These are phyloP conservation scores for Hesperophylax magnus DNA, from an alignment of 1,140 invertebrate genomes.

Conservation along the genomic window DNA sequence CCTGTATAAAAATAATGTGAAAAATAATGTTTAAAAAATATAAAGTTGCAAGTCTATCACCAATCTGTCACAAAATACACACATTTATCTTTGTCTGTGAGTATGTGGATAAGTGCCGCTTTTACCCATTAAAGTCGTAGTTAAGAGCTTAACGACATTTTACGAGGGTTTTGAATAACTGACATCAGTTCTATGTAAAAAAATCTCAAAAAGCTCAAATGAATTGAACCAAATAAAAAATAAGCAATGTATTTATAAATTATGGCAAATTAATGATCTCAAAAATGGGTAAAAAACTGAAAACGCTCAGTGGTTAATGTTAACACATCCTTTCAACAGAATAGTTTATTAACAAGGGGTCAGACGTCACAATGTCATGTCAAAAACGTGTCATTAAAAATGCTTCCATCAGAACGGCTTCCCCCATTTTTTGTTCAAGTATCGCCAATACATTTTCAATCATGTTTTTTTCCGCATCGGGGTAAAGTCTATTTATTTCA, in stretches of 20 bases:
- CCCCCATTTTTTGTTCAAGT: conserved; percentile 21
- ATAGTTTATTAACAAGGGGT: conserved; percentile 41
- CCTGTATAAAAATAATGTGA: too few relatives aligned
- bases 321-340: conserved; percentile 36
- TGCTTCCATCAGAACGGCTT: conserved; percentile 45
- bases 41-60: too few relatives aligned
- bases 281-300: background rate
- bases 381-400: conserved; percentile 55
- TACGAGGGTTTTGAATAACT: too few relatives aligned
- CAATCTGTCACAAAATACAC: too few relatives aligned
- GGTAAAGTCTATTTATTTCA: too few relatives aligned
- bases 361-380: conserved; percentile 29
- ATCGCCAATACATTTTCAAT: conserved; percentile 48
- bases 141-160: too few relatives aligned
- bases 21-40: too few relatives aligned
- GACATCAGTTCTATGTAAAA: background rate
- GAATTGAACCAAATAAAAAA: background rate
- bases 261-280: conserved; percentile 37
- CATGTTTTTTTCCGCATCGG: conserved; percentile 30
- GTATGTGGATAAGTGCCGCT: too few relatives aligned
- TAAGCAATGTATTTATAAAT: background rate
- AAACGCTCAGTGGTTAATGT: conserved; percentile 37
- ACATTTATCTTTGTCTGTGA: too few relatives aligned
- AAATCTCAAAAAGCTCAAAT: background rate
- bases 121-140: too few relatives aligned